phyloP scores from a whole-genome alignment of 2,888 invertebrate genomes.

The Sialis lutaria region DNA sequence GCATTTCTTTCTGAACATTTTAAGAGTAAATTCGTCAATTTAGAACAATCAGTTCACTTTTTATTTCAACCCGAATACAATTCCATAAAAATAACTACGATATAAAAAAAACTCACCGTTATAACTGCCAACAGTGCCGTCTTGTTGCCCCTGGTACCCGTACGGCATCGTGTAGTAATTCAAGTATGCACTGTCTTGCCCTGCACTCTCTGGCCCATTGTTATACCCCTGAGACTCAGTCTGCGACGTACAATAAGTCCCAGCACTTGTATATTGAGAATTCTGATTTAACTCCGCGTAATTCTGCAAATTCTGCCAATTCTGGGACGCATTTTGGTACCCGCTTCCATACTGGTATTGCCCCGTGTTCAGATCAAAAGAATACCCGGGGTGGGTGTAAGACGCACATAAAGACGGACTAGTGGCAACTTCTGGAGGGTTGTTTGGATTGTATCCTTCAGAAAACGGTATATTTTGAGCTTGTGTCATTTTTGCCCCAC shows the following conservation, averaged over 20 bases:
- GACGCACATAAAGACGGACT: constrained; percentile 19
- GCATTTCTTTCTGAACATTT: no score
- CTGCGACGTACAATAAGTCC: constrained; percentile 27
- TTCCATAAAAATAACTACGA: no score
- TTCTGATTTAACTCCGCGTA: constrained; percentile 13
- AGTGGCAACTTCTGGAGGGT: not conserved
- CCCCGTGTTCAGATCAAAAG: constrained; percentile 35
- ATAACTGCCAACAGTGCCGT: not conserved
- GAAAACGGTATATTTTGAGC: no score
- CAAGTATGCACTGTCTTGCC: not conserved
- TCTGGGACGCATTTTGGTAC: constrained; percentile 29
- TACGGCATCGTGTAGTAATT: constrained; percentile 31
- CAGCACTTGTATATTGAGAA: constrained; percentile 30
- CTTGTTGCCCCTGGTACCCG: constrained; percentile 22
- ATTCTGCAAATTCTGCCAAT: constrained; percentile 18
- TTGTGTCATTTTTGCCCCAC: no score
- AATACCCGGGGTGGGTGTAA: constrained; percentile 43
- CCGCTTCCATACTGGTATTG: constrained; percentile 43
- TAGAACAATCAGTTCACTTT: no score
- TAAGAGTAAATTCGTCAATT: no score
- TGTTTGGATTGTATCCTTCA: not conserved
- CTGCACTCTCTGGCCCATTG: constrained; percentile 2
- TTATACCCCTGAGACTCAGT: constrained; percentile 28
- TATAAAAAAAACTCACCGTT: no score
- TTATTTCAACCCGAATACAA: no score